Conservation (phyloP, 2,888 invertebrate species). For the Strigamia maritima region DNA sequence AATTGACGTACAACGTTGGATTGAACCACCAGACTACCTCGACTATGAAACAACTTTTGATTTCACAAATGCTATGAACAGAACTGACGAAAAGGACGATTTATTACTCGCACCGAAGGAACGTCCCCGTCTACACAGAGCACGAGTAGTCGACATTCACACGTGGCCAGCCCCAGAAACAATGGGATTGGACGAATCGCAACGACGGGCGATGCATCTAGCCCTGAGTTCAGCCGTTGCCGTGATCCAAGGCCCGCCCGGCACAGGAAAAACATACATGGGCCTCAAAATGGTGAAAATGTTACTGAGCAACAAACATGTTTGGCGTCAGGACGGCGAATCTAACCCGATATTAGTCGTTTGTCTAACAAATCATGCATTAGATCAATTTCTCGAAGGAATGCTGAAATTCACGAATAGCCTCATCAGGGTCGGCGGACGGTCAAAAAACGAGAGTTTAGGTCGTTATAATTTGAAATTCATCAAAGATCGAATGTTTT, state of each 20-base stretch:
- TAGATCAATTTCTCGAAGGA: slow-evolving; percentile 79
- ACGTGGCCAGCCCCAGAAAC: slow-evolving; percentile 41
- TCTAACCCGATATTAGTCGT: slow-evolving; percentile 66
- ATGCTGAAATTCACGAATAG: slow-evolving; percentile 59
- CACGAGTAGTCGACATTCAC: background rate
- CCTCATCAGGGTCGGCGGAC: slow-evolving; percentile 68
- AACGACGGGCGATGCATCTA: slow-evolving; percentile 46
- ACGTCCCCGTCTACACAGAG: background rate
- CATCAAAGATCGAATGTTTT: background rate
- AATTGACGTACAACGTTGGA: background rate
- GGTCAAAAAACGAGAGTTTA: slow-evolving; percentile 56
- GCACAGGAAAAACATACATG: slow-evolving; percentile 55
- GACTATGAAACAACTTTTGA: background rate
- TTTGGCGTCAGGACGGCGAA: background rate
- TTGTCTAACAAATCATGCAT: slow-evolving; percentile 80
- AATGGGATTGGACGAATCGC: slow-evolving; percentile 47
- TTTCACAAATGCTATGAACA: background rate
- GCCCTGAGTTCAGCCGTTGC: slow-evolving; percentile 48
- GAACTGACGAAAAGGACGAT: background rate
- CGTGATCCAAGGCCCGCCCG: slow-evolving; percentile 58
- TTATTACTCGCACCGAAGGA: background rate
- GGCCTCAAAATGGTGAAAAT: slow-evolving; percentile 51
- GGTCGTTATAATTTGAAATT: background rate
- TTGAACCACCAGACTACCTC: background rate
- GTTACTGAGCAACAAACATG: slow-evolving; percentile 47